Conservation (phyloP, 2,888 invertebrate species). For the Yponomeuta malinellus region DNA sequence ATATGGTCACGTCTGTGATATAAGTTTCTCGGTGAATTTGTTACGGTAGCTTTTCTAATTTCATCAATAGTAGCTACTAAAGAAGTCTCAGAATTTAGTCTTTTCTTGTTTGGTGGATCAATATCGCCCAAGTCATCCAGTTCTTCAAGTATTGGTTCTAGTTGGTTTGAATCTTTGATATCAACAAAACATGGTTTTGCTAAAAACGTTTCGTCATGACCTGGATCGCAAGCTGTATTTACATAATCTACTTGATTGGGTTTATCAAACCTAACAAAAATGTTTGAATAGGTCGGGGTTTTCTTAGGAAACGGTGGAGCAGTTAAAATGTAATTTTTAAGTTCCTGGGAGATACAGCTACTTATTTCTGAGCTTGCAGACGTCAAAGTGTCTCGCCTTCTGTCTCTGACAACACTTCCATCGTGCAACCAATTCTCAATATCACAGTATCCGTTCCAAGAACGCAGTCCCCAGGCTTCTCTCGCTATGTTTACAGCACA, state of each 20-base stretch:
- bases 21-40: slow-evolving; percentile 74
- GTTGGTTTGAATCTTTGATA: slow-evolving; percentile 68
- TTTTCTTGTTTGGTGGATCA: slow-evolving; percentile 53
- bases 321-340: slow-evolving; percentile 58
- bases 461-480: slow-evolving; percentile 79
- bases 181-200: slow-evolving; percentile 76
- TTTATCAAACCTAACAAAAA: slow-evolving; percentile 62
- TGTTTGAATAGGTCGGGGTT: slow-evolving; percentile 64
- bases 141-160: slow-evolving; percentile 76
- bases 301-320: slow-evolving; percentile 66
- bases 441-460: slow-evolving; percentile 79
- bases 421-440: slow-evolving; percentile 79
- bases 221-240: slow-evolving; percentile 66
- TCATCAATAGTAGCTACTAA: slow-evolving; percentile 79
- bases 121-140: slow-evolving; percentile 72
- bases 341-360: slow-evolving; percentile 63
- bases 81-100: slow-evolving; percentile 73
- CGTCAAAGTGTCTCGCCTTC: slow-evolving; percentile 74
- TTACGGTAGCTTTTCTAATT: slow-evolving; percentile 73
- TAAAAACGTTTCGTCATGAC: slow-evolving; percentile 64
- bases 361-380: slow-evolving; percentile 76
- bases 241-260: slow-evolving; percentile 68
- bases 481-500: slow-evolving; percentile 79
- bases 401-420: slow-evolving; percentile 76
- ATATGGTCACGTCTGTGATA: slow-evolving; percentile 71